Evolutionary conservation across 2,797 vertebrate genomes (phyloP).

Genomic region (Acanthiza pusilla): DNA sequence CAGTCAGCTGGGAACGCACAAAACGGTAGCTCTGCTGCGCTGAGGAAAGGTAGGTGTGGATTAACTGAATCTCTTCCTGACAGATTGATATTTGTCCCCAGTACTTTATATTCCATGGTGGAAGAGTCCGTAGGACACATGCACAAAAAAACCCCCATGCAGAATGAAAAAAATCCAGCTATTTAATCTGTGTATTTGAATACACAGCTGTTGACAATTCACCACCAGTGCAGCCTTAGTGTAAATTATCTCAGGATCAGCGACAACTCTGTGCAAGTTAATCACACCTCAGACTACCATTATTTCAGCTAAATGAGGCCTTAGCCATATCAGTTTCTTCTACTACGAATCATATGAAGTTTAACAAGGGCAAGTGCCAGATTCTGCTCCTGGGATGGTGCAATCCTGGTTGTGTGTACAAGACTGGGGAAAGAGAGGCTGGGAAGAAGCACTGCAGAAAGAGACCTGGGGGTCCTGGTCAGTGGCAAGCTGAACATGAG

Average conservation of each 20-base stretch:
- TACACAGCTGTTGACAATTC: background rate
- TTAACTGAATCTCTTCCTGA: background rate
- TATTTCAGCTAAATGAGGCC: background rate
- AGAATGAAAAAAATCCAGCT: background rate
- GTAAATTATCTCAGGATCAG: background rate
- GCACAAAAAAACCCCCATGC: background rate
- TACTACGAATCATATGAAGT: accelerated
- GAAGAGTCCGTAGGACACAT: background rate
- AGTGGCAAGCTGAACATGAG: accelerated
- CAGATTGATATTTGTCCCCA: background rate
- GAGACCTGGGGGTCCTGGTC: background rate
- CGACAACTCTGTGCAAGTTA: background rate
- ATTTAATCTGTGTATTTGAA: background rate
- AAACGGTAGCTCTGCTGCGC: background rate
- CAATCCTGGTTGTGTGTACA: background rate
- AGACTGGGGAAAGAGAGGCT: background rate
- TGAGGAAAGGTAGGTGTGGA: background rate
- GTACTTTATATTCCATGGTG: background rate
- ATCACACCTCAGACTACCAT: background rate
- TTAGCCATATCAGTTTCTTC: background rate
- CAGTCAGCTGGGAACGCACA: background rate
- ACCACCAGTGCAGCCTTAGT: background rate
- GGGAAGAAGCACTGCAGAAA: background rate
- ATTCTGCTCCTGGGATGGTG: background rate
- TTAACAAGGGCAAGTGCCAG: accelerated